Conservation (phyloP, 2,797 vertebrate species). For the Fistularia tabacaria region DNA sequence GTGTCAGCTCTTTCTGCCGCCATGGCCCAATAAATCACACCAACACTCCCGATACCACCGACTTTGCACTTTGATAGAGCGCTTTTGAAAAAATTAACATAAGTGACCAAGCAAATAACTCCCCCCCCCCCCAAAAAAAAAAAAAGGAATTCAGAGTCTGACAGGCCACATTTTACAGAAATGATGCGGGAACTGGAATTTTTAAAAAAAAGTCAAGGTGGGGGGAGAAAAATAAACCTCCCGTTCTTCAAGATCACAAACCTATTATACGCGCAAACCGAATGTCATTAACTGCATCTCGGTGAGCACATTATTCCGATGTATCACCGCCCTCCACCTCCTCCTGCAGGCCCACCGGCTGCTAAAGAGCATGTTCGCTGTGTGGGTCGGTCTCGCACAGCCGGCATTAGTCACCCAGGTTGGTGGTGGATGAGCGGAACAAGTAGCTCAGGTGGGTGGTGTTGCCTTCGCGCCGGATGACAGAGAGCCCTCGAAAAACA, state of each 20-base stretch:
- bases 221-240: conserved; percentile 7
- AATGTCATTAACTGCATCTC: conserved; percentile 30
- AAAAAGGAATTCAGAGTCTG: background rate
- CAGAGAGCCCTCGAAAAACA: conserved; percentile 49
- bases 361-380: conserved; percentile 48
- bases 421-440: conserved; percentile 69
- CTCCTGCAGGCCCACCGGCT: conserved; percentile 43
- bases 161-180: no score
- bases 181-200: no score
- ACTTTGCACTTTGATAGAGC: conserved; percentile 28
- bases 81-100: conserved; percentile 20
- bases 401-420: conserved; percentile 68
- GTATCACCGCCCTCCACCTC: conserved; percentile 41
- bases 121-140: conserved; percentile 7
- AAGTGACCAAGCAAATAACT: conserved; percentile 22
- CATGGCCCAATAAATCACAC: conserved; percentile 37
- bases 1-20: conserved; percentile 52
- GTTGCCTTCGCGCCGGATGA: conserved; percentile 59
- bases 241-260: conserved; percentile 32
- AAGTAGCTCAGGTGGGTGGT: conserved; percentile 69
- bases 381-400: conserved; percentile 61
- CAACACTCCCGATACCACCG: conserved; percentile 16
- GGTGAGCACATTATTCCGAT: conserved; percentile 37
- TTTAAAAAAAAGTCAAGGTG: conserved; percentile 5
- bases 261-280: conserved; percentile 32